These are phyloP conservation scores for Mastacembelus armatus DNA, from an alignment of 2,797 vertebrate genomes.

Conservation along the genomic window DNA sequence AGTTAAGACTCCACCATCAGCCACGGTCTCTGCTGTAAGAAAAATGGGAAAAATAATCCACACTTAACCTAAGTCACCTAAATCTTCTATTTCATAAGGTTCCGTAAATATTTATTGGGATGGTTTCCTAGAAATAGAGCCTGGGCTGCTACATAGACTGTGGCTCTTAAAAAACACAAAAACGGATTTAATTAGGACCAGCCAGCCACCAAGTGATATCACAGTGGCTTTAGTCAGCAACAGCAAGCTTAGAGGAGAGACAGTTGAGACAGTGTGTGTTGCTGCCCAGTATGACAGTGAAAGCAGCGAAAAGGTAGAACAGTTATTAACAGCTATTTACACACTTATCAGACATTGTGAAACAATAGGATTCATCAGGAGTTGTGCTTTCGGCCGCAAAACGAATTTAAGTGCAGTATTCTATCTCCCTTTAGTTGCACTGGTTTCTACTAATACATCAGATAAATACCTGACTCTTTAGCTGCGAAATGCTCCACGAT, in stretches of 20 bases:
- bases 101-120: neutral
- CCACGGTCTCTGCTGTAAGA: constrained; percentile 19
- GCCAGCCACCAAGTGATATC: neutral
- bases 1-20: constrained; percentile 38
- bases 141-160: neutral
- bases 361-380: no score
- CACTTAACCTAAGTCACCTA: constrained; percentile 18
- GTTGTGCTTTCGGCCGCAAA: no score
- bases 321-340: no score
- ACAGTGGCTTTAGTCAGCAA: constrained; percentile 29
- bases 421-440: no score
- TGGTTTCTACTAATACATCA: no score
- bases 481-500: no score
- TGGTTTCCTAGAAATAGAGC: constrained; percentile 1
- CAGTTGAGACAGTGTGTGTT: neutral
- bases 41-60: constrained; percentile 33
- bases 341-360: neutral
- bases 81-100: neutral
- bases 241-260: constrained; percentile 32
- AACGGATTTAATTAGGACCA: neutral
- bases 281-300: neutral
- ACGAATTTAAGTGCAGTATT: no score
- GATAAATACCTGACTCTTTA: no score
- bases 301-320: constrained; percentile 2
- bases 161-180: neutral